Evolutionary conservation across 2,797 vertebrate species (phyloP), one percentile per base, ranked within the genome.

Genomic region (Sphaeramia orbicularis): DNA sequence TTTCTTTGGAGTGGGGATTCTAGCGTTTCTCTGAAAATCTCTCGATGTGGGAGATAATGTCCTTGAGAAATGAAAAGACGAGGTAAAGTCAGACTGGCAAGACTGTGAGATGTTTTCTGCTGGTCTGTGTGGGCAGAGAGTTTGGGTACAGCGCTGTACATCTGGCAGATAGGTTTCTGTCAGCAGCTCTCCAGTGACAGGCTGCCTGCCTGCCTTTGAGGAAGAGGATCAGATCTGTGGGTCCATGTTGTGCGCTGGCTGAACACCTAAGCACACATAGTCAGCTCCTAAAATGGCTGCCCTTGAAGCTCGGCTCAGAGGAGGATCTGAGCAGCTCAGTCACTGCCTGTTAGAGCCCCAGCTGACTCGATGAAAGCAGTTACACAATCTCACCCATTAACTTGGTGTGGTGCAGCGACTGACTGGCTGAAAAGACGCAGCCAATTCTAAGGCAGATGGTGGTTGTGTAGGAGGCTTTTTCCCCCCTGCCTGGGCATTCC

Each of bases 251-350:
- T 95, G 94, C 84, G 91, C 94, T 86, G 91, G 90, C 93, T 91
- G 92, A 94, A 93, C 91, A 94, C 91, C 93, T 94, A 91, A 92
- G 91, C 84, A 68, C 88, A 88, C 85, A 84, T 82, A 81, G 92
- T 91, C 94, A 92, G 95, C 95, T 91, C 90, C 94, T 98, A 98
- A 99, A 98, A 99, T 99, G 97, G 97, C 97, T 96, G 96, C 96
- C 95, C 91, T 95, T 95, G 93, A 95, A 96, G 96, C 95, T 96
- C 90, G 84, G 89, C 89, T 93, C 91, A 92, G 85, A 91, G 88
- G 94, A 97, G 96, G 96, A 96, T 93, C 94, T 96, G 94, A 94
- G 93, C 94, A 94, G 95, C 95, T 96, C 95, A 94, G 93, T 90
- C 93, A 93, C 94, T 85, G 94, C 93, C 85, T 94, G 95, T 95